These are phyloP conservation scores for Acanthurus tractus DNA, from an alignment of 2,797 vertebrate genomes.

Conservation along the genomic window DNA sequence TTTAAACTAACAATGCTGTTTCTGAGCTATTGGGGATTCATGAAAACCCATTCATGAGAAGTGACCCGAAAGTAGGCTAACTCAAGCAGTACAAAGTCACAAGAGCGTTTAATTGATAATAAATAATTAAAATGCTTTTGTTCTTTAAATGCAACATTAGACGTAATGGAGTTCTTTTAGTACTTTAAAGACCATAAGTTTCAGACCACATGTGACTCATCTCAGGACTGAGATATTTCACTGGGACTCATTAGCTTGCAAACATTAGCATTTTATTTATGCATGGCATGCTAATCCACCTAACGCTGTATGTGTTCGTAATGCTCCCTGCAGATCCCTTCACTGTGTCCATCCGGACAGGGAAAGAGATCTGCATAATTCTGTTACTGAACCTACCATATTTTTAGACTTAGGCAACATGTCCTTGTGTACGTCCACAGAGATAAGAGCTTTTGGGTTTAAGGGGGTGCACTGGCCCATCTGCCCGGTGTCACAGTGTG, in stretches of 20 bases:
- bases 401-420: slow-evolving; percentile 7
- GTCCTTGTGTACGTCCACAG: not conserved
- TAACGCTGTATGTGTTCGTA: slow-evolving; percentile 44
- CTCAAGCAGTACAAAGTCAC: not conserved
- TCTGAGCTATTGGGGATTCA: not conserved
- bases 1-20: slow-evolving; percentile 39
- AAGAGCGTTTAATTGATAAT: not conserved
- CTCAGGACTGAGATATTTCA: slow-evolving; percentile 42
- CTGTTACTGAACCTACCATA: slow-evolving; percentile 32
- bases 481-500: not conserved
- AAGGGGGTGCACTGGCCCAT: not conserved
- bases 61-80: slow-evolving; percentile 12
- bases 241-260: slow-evolving; percentile 52
- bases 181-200: slow-evolving; percentile 27
- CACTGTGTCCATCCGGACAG: slow-evolving; percentile 33
- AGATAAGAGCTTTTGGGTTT: slow-evolving; percentile 13
- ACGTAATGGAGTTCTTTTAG: slow-evolving; percentile 25
- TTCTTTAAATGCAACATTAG: slow-evolving; percentile 27
- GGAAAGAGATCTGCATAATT: slow-evolving; percentile 33
- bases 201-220: slow-evolving; percentile 31
- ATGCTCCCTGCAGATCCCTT: slow-evolving; percentile 37
- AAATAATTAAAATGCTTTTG: slow-evolving; percentile 23
- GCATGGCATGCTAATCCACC: slow-evolving; percentile 57
- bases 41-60: not conserved
- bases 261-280: slow-evolving; percentile 59